A percentile compares a stretch with the other conserved stretches of the same genome.
These are phyloP conservation scores for Andrena camellia DNA, from an alignment of 2,888 invertebrate genomes.

Conservation along the genomic window DNA sequence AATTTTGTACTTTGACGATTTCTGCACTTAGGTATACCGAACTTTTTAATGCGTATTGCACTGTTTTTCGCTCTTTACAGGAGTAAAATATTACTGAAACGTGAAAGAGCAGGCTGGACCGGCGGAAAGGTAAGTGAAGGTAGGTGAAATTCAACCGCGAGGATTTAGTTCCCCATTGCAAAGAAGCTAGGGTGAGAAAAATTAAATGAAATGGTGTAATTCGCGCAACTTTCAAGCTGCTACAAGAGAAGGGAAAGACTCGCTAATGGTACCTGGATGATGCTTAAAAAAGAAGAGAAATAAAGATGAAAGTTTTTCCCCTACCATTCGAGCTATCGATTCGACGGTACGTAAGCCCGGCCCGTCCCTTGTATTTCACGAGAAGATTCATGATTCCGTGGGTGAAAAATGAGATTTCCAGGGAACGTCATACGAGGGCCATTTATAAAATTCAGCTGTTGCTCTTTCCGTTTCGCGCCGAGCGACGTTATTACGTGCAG, in stretches of 20 bases:
- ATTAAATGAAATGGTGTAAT: neutral
- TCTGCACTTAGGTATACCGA: neutral
- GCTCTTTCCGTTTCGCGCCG: constrained; percentile 6
- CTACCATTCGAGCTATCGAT: constrained; percentile 43
- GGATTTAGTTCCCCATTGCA: neutral
- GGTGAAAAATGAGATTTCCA: constrained; percentile 56
- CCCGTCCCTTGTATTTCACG: neutral
- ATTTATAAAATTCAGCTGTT: constrained; percentile 61
- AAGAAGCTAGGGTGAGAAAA: neutral
- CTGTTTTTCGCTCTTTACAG: neutral
- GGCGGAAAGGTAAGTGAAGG: neutral
- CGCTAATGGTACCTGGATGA: constrained; percentile 37
- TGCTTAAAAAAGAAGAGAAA: constrained; percentile 25
- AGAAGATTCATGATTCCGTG: constrained; percentile 46
- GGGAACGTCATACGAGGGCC: constrained; percentile 20
- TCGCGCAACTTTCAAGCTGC: constrained; percentile 11
- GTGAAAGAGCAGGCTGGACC: neutral
- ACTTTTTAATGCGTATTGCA: neutral
- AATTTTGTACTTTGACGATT: too few species aligned
- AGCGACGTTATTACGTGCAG: neutral
- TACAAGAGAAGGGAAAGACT: constrained; percentile 11
- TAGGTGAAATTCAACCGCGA: constrained; percentile 4
- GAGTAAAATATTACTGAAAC: neutral
- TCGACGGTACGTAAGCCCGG: constrained; percentile 12
- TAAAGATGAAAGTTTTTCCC: constrained; percentile 20